Evolutionary conservation across 2,113 vertebrate genomes (phyloP), one percentile per base, ranked within the genome.

Genomic region (Sorex araneus): DNA sequence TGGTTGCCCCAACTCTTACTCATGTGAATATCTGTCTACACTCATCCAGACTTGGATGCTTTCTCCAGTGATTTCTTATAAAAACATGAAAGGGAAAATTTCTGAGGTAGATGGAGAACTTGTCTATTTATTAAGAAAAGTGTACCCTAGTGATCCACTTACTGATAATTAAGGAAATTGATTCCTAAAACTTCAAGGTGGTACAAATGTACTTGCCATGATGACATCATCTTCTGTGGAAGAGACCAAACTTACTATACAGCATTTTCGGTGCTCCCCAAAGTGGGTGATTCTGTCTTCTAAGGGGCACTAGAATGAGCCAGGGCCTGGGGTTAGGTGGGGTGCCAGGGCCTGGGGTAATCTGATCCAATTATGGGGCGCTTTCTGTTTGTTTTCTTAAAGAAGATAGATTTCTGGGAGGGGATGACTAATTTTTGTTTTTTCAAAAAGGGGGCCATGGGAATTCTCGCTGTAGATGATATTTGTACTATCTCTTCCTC

Each of bases 61-160:
- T 76, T 89, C 23, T 87, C 8, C 8, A 16, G 1, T 76, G 34
- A 73, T 83, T 69, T 50, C 47, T 50, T 50, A 50, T 50, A 50
- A 50, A 50, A 84, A 94, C 43, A 32, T 25, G 63, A 63, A 36
- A 78, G 47, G 76, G 71, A 87, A 60, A 86, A 77, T 54, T 74
- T 43, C 0, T n/a, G 34, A 76, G 4, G 64, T 36, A 70, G 57
- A 84, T 13, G 11, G 30, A 79, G 80, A 87, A 28, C 28, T 6
- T 85, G 15, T 63, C 12, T 69, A 4, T 19, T 57, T 78, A 30
- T 32, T 66, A 82, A 67, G 36, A 78, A 63, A 74, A 78, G 15
- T 15, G 47, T 23, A 92, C 19, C 21, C 34, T 27, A 15, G 12
- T 50, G 43, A 66, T 36, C 23, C 21, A 66, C 19, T 84, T 8